Evolutionary conservation across 2,888 invertebrate species (phyloP).

Genomic region (Cephus nigrinus): DNA sequence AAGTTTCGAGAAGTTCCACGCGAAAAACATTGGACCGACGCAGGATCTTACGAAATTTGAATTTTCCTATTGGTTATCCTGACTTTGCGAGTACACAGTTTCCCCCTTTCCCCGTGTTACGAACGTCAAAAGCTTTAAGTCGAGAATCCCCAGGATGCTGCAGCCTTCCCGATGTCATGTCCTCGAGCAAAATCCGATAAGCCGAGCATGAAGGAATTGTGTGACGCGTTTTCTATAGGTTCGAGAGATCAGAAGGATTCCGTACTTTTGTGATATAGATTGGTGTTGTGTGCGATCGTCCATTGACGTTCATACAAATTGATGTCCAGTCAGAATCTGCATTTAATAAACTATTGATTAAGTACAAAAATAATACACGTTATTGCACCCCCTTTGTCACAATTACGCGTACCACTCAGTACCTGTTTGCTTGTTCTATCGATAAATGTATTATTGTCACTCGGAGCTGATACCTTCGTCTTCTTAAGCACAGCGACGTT

Average conservation of each 20-base stretch:
- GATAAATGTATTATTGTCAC: not conserved
- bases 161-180: not conserved
- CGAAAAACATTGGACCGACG: not conserved
- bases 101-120: accelerated
- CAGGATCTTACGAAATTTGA: not conserved
- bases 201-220: not conserved
- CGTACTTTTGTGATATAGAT: not conserved
- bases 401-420: not conserved
- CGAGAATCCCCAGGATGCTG: not conserved
- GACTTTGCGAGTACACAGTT: not conserved
- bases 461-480: not conserved
- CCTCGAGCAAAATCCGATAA: not conserved
- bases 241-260: not conserved
- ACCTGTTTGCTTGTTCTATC: not conserved
- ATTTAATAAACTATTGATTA: not conserved
- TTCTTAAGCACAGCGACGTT: not conserved
- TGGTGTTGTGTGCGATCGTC: not conserved
- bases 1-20: not conserved
- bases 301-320: not conserved
- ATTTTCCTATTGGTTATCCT: not conserved
- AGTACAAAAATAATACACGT: not conserved
- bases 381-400: not conserved
- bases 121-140: not conserved
- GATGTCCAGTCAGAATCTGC: not conserved
- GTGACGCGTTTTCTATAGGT: not conserved